Evolutionary conservation across 2,113 vertebrate species (phyloP).

Genomic region (Sebastes schlegelii): DNA sequence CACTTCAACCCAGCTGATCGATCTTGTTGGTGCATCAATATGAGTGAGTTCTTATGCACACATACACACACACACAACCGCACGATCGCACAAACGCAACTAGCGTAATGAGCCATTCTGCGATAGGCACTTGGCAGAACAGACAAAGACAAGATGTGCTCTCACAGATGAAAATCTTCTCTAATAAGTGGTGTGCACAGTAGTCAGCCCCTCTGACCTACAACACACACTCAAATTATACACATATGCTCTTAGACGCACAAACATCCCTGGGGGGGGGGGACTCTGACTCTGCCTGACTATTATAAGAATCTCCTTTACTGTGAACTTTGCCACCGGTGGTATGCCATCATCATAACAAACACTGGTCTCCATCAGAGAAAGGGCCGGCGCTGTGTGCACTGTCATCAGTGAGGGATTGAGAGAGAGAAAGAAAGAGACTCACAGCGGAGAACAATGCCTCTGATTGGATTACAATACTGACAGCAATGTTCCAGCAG

Average conservation of each 20-base stretch:
- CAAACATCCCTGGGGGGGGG: background rate
- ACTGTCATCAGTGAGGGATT: conserved; percentile 41
- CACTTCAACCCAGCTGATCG: conserved; percentile 45
- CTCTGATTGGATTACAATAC: conserved; percentile 24
- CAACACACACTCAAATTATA: conserved; percentile 5
- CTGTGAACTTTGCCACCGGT: conserved; percentile 56
- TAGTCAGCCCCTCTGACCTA: conserved; percentile 17
- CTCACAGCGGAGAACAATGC: background rate
- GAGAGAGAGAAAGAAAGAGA: background rate
- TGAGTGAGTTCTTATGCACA: conserved; percentile 27
- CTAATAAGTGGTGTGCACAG: conserved; percentile 50
- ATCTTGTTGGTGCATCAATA: conserved; percentile 60
- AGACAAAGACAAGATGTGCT: conserved; percentile 60
- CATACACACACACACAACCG: background rate
- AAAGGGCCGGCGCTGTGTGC: background rate
- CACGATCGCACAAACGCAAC: background rate
- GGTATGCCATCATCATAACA: conserved; percentile 53
- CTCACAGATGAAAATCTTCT: conserved; percentile 46
- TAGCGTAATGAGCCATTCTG: conserved; percentile 57
- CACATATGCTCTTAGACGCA: background rate
- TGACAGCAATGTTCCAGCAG: conserved; percentile 20
- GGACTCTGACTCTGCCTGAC: conserved; percentile 21
- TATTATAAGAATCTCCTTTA: conserved; percentile 48
- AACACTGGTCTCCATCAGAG: conserved; percentile 50
- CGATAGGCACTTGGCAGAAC: conserved; percentile 45